Evolutionary conservation across 2,797 vertebrate species (phyloP).

Genomic region (Sciurus vulgaris): DNA sequence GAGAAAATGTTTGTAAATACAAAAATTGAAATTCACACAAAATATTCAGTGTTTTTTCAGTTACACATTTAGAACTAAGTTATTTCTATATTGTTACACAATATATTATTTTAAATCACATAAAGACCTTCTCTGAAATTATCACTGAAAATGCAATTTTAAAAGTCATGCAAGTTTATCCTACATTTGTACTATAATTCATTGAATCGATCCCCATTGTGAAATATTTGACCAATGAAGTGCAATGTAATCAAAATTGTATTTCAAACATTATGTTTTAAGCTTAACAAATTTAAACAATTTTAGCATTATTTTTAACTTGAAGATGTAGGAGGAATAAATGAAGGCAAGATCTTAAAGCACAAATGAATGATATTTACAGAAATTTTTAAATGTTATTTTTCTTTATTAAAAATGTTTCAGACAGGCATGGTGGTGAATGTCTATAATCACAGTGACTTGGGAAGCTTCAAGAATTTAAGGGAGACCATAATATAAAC

Average conservation of each 20-base stretch:
- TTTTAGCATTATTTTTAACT: neutral
- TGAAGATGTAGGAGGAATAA: neutral
- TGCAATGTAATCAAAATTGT: neutral
- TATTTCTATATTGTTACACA: neutral
- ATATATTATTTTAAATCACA: neutral
- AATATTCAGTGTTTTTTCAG: neutral
- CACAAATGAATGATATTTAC: neutral
- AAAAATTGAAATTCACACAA: neutral
- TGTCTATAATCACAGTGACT: no score
- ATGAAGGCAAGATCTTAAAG: neutral
- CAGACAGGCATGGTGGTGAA: no score
- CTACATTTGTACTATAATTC: neutral
- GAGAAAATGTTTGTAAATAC: neutral
- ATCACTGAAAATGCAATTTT: neutral
- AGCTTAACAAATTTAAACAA: neutral
- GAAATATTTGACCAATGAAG: neutral
- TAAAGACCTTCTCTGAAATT: neutral
- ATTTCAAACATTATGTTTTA: neutral
- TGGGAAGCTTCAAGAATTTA: no score
- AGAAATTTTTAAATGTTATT: neutral
- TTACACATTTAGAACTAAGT: neutral
- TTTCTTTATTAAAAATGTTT: slow-evolving; percentile 6
- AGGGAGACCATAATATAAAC: no score
- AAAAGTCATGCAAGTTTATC: neutral
- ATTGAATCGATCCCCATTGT: neutral